These are phyloP conservation scores for Drosophila demipolita DNA, from an alignment of 2,888 invertebrate genomes.

Conservation along the genomic window DNA sequence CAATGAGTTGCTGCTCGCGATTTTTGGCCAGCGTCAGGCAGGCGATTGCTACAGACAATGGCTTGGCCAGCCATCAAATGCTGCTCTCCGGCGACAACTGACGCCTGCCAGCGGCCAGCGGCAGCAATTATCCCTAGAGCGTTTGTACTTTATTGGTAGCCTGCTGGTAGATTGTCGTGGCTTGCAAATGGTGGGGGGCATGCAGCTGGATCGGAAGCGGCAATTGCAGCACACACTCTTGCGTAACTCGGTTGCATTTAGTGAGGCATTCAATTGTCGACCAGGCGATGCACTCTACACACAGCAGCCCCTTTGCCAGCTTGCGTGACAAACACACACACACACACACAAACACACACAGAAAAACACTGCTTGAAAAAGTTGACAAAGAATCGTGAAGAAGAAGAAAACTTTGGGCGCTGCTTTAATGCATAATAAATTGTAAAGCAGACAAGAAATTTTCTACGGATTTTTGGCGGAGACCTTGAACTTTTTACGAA, in stretches of 20 bases:
- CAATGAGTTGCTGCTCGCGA: conserved; percentile 75
- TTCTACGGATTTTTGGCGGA: conserved; percentile 32
- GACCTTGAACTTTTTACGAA: conserved; percentile 78
- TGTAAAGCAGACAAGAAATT: conserved; percentile 26
- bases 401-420: conserved; percentile 5
- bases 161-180: conserved; percentile 74
- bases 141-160: conserved; percentile 77
- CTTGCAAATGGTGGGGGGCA: conserved; percentile 9
- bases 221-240: conserved; percentile 74
- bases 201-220: conserved; percentile 58
- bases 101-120: conserved; percentile 54
- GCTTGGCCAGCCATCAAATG: conserved; percentile 60
- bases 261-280: conserved; percentile 78
- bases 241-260: conserved; percentile 77
- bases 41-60: conserved; percentile 70
- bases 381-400: conserved; percentile 4
- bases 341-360: background rate
- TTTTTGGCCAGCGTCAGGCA: conserved; percentile 74
- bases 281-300: conserved; percentile 65
- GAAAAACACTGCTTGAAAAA: conserved; percentile 12
- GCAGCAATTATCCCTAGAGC: conserved; percentile 67
- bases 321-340: conserved; percentile 18
- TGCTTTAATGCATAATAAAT: conserved; percentile 50
- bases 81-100: conserved; percentile 1
- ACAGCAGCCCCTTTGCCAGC: conserved; percentile 50